phyloP scores from a whole-genome alignment of 2,797 vertebrate genomes.

The Dicrostonyx torquatus region DNA sequence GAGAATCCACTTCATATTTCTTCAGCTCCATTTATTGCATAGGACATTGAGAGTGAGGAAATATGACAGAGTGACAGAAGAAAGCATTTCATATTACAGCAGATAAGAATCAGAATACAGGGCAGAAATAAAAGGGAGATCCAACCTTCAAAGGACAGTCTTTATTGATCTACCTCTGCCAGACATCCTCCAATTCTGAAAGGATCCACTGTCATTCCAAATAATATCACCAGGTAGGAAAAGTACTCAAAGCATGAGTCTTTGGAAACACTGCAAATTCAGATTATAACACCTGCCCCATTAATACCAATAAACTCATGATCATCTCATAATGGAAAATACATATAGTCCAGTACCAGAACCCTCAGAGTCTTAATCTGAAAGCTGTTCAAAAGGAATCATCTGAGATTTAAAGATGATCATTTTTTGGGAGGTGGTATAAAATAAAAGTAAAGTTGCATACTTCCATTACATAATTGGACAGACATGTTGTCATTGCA shows the following conservation, averaged over 20 bases:
- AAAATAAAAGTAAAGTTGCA: not conserved
- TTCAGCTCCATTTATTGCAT: not conserved
- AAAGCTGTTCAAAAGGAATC: not conserved
- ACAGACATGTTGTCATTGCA: not conserved
- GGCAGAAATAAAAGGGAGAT: not conserved
- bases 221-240: not conserved
- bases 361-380: not conserved
- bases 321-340: not conserved
- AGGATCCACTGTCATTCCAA: not conserved
- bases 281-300: not conserved
- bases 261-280: not conserved
- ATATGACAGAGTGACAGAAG: not conserved
- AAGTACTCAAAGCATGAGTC: not conserved
- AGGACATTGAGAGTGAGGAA: not conserved
- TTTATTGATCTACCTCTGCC: too few species aligned
- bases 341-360: not conserved
- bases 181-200: too few species aligned
- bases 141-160: not conserved
- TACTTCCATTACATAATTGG: not conserved
- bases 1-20: not conserved
- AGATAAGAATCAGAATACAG: not conserved
- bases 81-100: not conserved
- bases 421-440: not conserved
- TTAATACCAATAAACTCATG: not conserved
- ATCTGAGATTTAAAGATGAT: not conserved